phyloP scores from a whole-genome alignment of 2,888 invertebrate genomes.

The Philaethria dido region DNA sequence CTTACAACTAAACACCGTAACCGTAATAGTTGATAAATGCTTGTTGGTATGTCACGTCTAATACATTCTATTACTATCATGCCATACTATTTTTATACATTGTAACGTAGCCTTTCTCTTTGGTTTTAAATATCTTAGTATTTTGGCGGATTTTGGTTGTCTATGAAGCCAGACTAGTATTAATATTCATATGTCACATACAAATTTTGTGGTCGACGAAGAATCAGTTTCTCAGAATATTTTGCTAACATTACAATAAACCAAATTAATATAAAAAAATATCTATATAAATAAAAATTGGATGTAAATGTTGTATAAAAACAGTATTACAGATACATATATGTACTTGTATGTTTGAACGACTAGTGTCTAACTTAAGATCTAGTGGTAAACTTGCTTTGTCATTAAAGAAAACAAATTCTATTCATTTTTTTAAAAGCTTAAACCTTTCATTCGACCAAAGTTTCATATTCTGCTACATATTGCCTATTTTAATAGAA shows the following conservation, averaged over 20 bases:
- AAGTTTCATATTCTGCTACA: background rate
- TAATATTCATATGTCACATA: background rate
- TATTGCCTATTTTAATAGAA: background rate
- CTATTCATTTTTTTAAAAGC: background rate
- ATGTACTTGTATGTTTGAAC: constrained; percentile 23
- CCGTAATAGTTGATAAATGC: constrained; percentile 71
- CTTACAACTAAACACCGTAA: constrained; percentile 55
- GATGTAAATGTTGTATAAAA: constrained; percentile 37
- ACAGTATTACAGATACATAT: constrained; percentile 40
- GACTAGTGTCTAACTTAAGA: constrained; percentile 44
- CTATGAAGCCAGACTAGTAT: constrained; percentile 14
- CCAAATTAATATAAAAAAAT: background rate
- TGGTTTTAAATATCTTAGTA: constrained; percentile 22
- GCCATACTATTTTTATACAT: constrained; percentile 53
- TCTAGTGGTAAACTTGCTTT: constrained; percentile 31
- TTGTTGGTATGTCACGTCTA: constrained; percentile 68
- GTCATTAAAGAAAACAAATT: constrained; percentile 4
- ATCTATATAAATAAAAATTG: background rate
- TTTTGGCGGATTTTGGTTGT: constrained; percentile 14
- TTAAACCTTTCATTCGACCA: background rate
- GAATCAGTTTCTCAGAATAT: background rate
- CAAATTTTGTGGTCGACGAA: background rate
- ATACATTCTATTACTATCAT: constrained; percentile 45
- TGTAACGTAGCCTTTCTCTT: constrained; percentile 11
- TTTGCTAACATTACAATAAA: background rate